phyloP scores from a whole-genome alignment of 2,888 invertebrate species.

The Cosmia trapezina region DNA sequence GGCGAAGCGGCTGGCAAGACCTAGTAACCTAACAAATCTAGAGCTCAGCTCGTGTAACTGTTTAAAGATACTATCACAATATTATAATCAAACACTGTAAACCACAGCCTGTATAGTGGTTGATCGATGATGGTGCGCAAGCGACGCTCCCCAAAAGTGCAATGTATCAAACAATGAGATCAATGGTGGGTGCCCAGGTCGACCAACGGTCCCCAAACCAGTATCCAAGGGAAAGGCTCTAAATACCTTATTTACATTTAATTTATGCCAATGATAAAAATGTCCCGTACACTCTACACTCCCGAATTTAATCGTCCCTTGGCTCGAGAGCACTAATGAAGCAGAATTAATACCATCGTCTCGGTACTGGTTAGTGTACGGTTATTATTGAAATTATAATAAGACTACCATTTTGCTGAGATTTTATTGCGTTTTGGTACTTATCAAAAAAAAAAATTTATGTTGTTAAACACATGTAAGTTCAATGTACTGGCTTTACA shows the following conservation, averaged over 20 bases:
- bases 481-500: conserved; percentile 40
- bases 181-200: conserved; percentile 80
- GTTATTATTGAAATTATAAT: conserved; percentile 13
- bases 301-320: conserved; percentile 67
- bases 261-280: conserved; percentile 77
- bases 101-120: conserved; percentile 72
- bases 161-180: conserved; percentile 85
- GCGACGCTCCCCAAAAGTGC: conserved; percentile 84
- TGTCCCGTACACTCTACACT: conserved; percentile 68
- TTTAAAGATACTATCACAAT: neutral
- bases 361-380: conserved; percentile 25
- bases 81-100: neutral
- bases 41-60: neutral
- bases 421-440: conserved; percentile 23
- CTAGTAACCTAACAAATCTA: too few relatives aligned
- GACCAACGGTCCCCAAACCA: conserved; percentile 86
- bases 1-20: too few relatives aligned
- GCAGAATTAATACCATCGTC: conserved; percentile 28
- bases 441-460: conserved; percentile 15
- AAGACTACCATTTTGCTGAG: conserved; percentile 5
- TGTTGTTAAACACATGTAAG: conserved; percentile 11
- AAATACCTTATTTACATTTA: conserved; percentile 71
- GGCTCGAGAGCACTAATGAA: conserved; percentile 45
- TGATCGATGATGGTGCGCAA: conserved; percentile 74
- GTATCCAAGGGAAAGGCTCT: conserved; percentile 75